Conservation (phyloP, 2,797 vertebrate species). For the Arvicola amphibius region DNA sequence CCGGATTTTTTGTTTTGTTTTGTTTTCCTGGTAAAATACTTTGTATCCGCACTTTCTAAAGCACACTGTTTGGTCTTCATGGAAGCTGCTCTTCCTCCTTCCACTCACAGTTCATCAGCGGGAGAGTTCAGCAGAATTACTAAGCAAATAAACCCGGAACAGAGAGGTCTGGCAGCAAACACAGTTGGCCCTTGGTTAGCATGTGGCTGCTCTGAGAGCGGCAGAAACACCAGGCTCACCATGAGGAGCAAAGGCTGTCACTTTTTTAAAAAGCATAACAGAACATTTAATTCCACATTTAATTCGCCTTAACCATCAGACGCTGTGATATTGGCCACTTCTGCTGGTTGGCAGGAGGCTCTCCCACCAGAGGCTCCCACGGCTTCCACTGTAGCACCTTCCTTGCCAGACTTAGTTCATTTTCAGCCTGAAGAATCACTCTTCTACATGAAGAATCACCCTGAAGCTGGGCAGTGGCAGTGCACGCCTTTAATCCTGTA, state of each 20-base stretch:
- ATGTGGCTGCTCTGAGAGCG: neutral
- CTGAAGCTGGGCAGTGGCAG: too few relatives aligned
- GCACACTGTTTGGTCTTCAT: neutral
- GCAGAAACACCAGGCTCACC: neutral
- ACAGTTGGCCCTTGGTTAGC: neutral
- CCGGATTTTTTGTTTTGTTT: neutral
- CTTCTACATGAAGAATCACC: too few relatives aligned
- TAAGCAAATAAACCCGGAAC: neutral
- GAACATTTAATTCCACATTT: too few relatives aligned
- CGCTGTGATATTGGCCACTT: too few relatives aligned
- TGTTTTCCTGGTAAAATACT: neutral
- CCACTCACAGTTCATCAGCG: neutral
- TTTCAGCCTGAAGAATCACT: too few relatives aligned
- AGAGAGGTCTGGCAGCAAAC: neutral
- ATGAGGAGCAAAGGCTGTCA: neutral
- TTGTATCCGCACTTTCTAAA: neutral
- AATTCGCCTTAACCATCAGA: too few relatives aligned
- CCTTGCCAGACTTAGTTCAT: too few relatives aligned
- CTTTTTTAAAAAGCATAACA: neutral
- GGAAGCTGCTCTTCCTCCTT: neutral
- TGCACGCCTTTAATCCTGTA: too few relatives aligned
- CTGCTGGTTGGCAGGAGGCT: too few relatives aligned
- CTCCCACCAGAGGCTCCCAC: too few relatives aligned
- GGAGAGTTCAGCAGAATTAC: neutral
- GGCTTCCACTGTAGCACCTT: too few relatives aligned